These are phyloP conservation scores for Ctena decussata DNA, from an alignment of 2,888 invertebrate genomes.

Conservation along the genomic window DNA sequence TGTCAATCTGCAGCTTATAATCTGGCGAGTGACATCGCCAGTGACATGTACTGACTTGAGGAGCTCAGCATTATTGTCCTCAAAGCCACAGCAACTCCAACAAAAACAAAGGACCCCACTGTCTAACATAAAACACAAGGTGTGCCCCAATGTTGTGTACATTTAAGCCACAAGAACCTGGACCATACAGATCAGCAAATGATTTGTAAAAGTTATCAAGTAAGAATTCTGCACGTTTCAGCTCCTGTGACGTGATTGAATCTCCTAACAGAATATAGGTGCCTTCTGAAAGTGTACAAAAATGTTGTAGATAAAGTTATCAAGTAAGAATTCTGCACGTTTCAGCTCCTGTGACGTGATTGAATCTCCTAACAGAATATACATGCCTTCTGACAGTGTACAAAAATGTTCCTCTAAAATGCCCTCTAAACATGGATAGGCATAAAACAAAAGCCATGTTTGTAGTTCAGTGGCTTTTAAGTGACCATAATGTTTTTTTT, in stretches of 20 bases:
- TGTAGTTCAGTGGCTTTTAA: conserved; percentile 69
- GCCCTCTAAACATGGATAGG: conserved; percentile 55
- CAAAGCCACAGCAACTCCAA: conserved; percentile 43
- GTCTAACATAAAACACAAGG: conserved; percentile 8
- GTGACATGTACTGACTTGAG: not conserved
- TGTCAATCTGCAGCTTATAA: not conserved
- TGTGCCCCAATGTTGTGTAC: conserved; percentile 50
- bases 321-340: conserved; percentile 27
- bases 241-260: conserved; percentile 20
- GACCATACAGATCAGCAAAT: conserved; percentile 40
- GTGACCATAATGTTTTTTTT: conserved; percentile 52
- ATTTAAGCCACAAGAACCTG: conserved; percentile 48
- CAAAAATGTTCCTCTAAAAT: conserved; percentile 52
- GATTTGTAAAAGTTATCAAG: conserved; percentile 38
- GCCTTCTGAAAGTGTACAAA: conserved; percentile 49
- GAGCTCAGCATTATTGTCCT: conserved; percentile 20
- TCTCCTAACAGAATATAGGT: conserved; percentile 61
- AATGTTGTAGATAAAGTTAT: conserved; percentile 43
- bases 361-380: conserved; percentile 55
- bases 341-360: conserved; percentile 31
- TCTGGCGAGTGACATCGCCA: not conserved
- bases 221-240: conserved; percentile 32
- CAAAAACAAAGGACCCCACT: conserved; percentile 31
- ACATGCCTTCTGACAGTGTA: conserved; percentile 54
- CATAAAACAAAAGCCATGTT: conserved; percentile 57